Percentiles rank a stretch among this genome's conserved stretches.
phyloP scores from a whole-genome alignment of 1,140 invertebrate genomes.

The Holotrichia oblita region DNA sequence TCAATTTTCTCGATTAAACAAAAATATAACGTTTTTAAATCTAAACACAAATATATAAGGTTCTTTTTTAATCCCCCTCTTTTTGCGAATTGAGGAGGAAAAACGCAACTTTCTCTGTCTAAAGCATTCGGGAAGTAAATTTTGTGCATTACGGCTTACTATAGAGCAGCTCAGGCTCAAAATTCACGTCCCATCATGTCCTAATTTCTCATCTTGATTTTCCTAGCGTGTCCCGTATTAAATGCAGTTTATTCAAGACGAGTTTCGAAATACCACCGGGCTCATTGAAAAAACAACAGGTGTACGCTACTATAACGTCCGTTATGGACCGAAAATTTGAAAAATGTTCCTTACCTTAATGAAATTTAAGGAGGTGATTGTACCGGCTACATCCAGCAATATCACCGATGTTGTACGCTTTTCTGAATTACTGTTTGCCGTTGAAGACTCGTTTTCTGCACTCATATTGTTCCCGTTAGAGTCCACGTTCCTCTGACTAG shows the following conservation, averaged over 20 bases:
- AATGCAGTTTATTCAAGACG: neutral
- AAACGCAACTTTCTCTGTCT: neutral
- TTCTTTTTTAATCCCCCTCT: neutral
- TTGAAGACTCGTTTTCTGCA: constrained; percentile 46
- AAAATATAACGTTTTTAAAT: too few relatives aligned
- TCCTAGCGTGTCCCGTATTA: constrained; percentile 15
- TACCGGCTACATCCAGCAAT: constrained; percentile 83
- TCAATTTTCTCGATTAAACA: neutral
- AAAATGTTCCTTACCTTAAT: constrained; percentile 67
- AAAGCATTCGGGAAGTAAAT: constrained; percentile 39
- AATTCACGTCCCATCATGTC: constrained; percentile 30
- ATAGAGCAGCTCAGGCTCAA: constrained; percentile 17
- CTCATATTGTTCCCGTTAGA: constrained; percentile 46
- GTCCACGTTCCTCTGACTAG: constrained; percentile 17
- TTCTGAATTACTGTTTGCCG: constrained; percentile 48
- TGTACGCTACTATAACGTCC: neutral
- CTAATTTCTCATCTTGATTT: constrained; percentile 34
- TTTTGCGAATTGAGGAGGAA: neutral
- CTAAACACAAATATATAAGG: too few relatives aligned
- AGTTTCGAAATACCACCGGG: too few relatives aligned
- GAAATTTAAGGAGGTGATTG: constrained; percentile 81
- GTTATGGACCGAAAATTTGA: constrained; percentile 8
- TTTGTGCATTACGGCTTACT: constrained; percentile 29
- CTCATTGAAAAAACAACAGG: neutral
- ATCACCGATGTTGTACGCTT: constrained; percentile 60